Base-by-base conservation (phyloP, 2,113 vertebrate species). In the Neodon shergylaensis region DNA sequence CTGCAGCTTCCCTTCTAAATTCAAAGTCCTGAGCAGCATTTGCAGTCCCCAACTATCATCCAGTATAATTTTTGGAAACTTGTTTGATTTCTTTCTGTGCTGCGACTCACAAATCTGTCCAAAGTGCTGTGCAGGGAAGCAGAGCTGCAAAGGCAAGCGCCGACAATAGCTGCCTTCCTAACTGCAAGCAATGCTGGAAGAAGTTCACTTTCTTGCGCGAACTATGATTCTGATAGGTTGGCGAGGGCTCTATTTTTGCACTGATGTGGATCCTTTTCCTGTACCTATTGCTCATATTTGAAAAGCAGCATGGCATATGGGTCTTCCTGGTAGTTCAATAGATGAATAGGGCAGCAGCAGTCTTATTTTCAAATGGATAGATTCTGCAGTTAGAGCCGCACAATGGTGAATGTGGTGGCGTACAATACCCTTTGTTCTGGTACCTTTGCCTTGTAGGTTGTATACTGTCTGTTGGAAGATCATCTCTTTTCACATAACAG, bases 351-450 rank as follows among this genome's bases (percentile, higher is more conserved):
- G 26, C 49, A 89, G 47, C 12, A 49, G 3, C 16, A 2, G 65
- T 84, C 44, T 95, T 86, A 83, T 76, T 87, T 96, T 26, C 17
- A 93, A 88, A 90, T 0, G 16, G n/a, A 87, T 52, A 74, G 68
- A 39, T 42, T 94, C 74, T 90, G 44, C 42, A 78, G 16, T 70
- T 91, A 24, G 21, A 91, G 68, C 16, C 10, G 44, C 5, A 47
- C 4, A 31, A 88, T 36, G 11, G 33, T 21, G 74, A 58, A 72
- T 74, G n/a, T 14, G 39, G 28, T 9, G 33, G 11, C 61, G 47
- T 6, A 87, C 44, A 82, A 21, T n/a, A 2, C 1, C 54, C 13
- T 70, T 88, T 49, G 10, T 82, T 87, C 92, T 78, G 63, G 65
- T 68, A n/a, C 33, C 44, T 90, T 85, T 72, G 68, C 21, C 19